These are phyloP conservation scores for Lepus europaeus DNA, from an alignment of 2,113 vertebrate genomes.

Conservation along the genomic window DNA sequence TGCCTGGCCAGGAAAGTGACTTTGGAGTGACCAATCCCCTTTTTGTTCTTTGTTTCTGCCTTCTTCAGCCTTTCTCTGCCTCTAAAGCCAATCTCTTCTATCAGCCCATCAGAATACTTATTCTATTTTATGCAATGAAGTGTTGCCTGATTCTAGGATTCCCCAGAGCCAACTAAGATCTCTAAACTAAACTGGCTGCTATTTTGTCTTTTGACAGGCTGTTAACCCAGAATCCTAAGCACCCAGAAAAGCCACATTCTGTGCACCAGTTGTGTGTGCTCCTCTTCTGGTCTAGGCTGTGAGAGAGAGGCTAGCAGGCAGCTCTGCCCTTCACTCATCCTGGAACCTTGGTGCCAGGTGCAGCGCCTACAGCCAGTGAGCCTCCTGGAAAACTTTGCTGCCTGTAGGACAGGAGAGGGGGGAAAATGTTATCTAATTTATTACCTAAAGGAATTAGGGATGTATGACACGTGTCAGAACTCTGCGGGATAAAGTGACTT, in stretches of 20 bases:
- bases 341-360: neutral
- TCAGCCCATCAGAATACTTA: neutral
- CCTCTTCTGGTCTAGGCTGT: neutral
- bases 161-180: neutral
- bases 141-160: neutral
- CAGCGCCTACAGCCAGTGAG: neutral
- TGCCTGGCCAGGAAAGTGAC: neutral
- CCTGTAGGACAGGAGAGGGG: neutral
- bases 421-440: neutral
- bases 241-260: neutral
- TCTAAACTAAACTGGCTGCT: neutral
- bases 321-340: neutral
- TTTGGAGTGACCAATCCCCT: neutral
- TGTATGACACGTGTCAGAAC: neutral
- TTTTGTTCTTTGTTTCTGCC: neutral
- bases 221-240: neutral
- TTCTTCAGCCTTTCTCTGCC: neutral
- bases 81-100: neutral
- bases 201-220: neutral
- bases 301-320: neutral
- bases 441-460: neutral
- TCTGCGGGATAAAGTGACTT: neutral
- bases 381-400: neutral
- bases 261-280: fast-evolving
- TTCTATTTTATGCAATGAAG: neutral